Base-by-base conservation (phyloP, 1,140 invertebrate genomes). In the Odontomachus brunneus region DNA sequence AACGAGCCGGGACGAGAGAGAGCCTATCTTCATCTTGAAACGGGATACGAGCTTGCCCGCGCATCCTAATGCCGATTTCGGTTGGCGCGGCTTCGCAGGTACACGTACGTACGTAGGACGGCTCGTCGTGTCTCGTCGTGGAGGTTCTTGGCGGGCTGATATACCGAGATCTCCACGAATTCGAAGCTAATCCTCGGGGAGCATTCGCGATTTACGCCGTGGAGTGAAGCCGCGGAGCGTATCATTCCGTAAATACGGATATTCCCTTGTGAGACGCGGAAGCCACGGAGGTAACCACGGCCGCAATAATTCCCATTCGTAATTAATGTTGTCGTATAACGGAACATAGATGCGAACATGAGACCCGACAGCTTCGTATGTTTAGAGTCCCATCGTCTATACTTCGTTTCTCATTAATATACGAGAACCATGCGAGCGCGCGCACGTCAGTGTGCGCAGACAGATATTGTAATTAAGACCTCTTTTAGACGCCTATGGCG, bases 1-100 rank as follows among this genome's bases (percentile, higher is more conserved):
- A 38, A 84, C 82, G 88, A 78, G 83, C 67, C 85, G 75, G 82
- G 83, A 89, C 76, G 85, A 76, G 82, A 49, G 14, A 44, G 57
- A 65, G 66, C 75, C 90, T 93, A 93, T 93, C 93, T 93, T 89
- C 92, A 93, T 93, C 93, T 93, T 93, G 92, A 93, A 93, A 93
- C 87, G 89, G 90, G 92, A 93, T 93, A 93, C 90, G 88, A 62
- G 88, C 85, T 91, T 86, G 90, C 86, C 88, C 89, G 86, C 89
- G 91, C 91, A 93, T 93, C 90, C 91, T 92, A 92, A 92, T 93
- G 90, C 88, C 88, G 89, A 82, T 88, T 88, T 88, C 60, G 87
- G 78, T 71, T 74, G 76, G 33, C 59, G 55, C 73, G 49, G 59
- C 65, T 19, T 67, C 26, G 67, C 74, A 81, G 81, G 67, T 74